phyloP scores from a whole-genome alignment of 1,140 invertebrate genomes.

The Phocides pigmalion region DNA sequence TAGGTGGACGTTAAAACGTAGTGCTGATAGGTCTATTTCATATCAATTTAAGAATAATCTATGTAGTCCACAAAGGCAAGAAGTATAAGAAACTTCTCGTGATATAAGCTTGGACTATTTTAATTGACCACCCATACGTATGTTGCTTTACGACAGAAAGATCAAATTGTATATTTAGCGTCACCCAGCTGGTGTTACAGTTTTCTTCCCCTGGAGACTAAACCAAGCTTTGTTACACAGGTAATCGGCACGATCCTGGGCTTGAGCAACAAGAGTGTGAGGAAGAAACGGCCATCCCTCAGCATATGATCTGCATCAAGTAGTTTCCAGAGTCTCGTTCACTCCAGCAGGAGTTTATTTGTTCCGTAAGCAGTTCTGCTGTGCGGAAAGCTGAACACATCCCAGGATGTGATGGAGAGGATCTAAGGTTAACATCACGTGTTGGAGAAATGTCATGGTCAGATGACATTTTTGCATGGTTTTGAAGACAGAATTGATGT shows the following conservation, averaged over 20 bases:
- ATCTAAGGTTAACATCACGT: slow-evolving; percentile 18
- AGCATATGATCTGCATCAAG: slow-evolving; percentile 82
- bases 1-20: no score
- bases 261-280: slow-evolving; percentile 88
- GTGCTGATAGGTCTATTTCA: no score
- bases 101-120: no score
- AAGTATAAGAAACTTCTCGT: no score
- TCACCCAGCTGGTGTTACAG: no score
- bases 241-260: slow-evolving; percentile 91
- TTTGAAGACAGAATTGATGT: slow-evolving; percentile 6
- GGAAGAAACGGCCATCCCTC: slow-evolving; percentile 90
- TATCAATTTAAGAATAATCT: no score
- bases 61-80: no score
- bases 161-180: no score
- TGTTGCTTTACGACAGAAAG: not conserved
- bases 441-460: slow-evolving; percentile 2
- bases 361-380: slow-evolving; percentile 40
- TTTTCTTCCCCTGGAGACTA: not conserved
- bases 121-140: not conserved
- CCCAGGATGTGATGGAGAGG: slow-evolving; percentile 11
- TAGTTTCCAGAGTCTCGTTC: slow-evolving; percentile 53
- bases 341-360: slow-evolving; percentile 76
- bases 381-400: slow-evolving; percentile 2
- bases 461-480: not conserved
- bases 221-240: slow-evolving; percentile 51